These are phyloP conservation scores for Caenorhabditis imperialis DNA, from an alignment of 2,888 invertebrate genomes.

Conservation along the genomic window DNA sequence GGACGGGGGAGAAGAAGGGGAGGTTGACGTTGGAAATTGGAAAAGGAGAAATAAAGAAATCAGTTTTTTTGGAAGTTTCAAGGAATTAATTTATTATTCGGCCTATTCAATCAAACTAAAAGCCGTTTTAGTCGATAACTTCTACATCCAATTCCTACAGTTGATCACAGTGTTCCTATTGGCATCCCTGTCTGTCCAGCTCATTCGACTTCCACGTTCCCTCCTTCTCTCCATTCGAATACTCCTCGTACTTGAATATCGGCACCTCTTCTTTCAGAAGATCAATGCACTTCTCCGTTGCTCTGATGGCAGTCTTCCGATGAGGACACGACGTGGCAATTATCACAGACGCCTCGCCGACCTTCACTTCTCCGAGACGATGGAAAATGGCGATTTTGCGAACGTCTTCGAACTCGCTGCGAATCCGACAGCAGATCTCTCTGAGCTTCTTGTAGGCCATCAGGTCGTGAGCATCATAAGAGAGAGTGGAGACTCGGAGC, in stretches of 20 bases:
- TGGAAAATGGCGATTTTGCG: constrained; percentile 70
- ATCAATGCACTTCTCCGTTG: constrained; percentile 71
- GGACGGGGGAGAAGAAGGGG: no score
- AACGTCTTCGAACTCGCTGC: constrained; percentile 57
- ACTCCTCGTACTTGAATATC: constrained; percentile 65
- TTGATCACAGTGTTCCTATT: no score
- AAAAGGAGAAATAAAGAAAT: no score
- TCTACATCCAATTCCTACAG: no score
- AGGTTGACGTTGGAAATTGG: no score
- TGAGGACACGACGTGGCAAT: constrained; percentile 74
- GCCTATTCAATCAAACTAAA: no score
- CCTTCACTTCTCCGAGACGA: constrained; percentile 66
- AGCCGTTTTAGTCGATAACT: no score
- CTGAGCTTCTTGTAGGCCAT: constrained; percentile 71
- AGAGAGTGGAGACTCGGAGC: constrained; percentile 62
- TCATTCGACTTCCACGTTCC: constrained; percentile 32
- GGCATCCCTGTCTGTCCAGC: constrained; percentile 7
- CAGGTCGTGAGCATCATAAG: constrained; percentile 74
- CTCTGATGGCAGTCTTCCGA: constrained; percentile 71
- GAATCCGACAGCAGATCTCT: constrained; percentile 33
- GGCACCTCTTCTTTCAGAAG: constrained; percentile 71
- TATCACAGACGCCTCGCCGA: constrained; percentile 73
- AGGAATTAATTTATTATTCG: no score
- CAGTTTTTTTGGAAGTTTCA: no score
- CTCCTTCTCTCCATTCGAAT: constrained; percentile 24